These are phyloP conservation scores for Strix uralensis DNA, from an alignment of 2,113 vertebrate species.

Conservation along the genomic window DNA sequence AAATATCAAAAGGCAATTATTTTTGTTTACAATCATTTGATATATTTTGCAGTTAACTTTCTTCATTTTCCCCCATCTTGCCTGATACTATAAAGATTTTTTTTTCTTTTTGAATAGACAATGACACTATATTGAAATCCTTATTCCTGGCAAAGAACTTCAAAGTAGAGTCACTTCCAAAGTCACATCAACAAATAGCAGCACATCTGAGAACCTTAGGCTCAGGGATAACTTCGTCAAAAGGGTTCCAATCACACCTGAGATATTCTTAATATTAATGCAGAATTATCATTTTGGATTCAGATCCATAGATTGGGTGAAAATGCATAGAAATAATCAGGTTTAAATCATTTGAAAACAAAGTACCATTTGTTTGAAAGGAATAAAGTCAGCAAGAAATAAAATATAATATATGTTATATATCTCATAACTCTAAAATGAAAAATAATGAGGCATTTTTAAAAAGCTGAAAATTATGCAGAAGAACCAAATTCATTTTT, in stretches of 20 bases:
- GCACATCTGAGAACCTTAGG: not conserved
- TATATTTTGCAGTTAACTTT: not conserved
- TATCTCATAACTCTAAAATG: not conserved
- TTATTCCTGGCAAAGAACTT: not conserved
- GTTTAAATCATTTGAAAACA: not conserved
- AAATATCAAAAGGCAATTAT: not conserved
- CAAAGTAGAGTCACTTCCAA: not conserved
- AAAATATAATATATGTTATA: not conserved
- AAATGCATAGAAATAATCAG: not conserved
- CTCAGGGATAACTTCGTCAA: not conserved
- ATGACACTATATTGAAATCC: not conserved
- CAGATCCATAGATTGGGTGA: not conserved
- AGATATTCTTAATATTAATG: not conserved
- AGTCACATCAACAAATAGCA: not conserved
- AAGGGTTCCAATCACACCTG: not conserved
- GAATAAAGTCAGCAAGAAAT: not conserved
- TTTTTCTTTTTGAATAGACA: not conserved
- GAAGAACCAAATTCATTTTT: not conserved
- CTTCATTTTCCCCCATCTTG: not conserved
- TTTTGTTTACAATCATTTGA: not conserved
- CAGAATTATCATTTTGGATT: not conserved
- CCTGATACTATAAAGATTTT: not conserved
- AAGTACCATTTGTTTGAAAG: not conserved
- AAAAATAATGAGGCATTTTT: conserved; percentile 8
- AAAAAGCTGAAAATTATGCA: not conserved